Evolutionary conservation across 2,113 vertebrate species (phyloP).

Genomic region (Lagopus leucura): DNA sequence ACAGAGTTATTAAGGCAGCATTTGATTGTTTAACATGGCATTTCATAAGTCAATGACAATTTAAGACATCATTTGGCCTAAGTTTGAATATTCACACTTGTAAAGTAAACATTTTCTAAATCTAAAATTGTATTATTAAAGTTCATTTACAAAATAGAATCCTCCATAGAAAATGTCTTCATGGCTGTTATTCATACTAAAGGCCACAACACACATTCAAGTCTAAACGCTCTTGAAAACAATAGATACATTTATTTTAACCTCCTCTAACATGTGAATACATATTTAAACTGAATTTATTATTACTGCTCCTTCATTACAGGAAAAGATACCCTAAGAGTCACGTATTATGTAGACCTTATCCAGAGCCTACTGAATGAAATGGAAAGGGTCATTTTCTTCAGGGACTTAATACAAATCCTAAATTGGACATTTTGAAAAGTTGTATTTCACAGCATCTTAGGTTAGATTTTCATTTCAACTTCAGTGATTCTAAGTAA

Average conservation of each 20-base stretch:
- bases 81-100: background rate
- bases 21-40: background rate
- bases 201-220: background rate
- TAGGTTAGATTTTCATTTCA: background rate
- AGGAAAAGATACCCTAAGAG: background rate
- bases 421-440: background rate
- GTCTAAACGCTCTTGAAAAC: background rate
- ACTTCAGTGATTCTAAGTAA: slow-evolving; percentile 38
- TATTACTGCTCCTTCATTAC: background rate
- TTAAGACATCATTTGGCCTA: background rate
- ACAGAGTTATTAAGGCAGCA: background rate
- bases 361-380: background rate
- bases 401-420: background rate
- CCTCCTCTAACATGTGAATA: background rate
- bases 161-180: background rate
- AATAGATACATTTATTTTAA: background rate
- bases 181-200: background rate
- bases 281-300: background rate
- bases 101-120: background rate
- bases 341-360: background rate
- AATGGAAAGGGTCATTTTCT: background rate
- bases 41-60: background rate
- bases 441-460: background rate
- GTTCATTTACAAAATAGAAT: background rate
- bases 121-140: background rate